Evolutionary conservation across 2,113 vertebrate species (phyloP).

Genomic region (Plecturocebus donacophilus): DNA sequence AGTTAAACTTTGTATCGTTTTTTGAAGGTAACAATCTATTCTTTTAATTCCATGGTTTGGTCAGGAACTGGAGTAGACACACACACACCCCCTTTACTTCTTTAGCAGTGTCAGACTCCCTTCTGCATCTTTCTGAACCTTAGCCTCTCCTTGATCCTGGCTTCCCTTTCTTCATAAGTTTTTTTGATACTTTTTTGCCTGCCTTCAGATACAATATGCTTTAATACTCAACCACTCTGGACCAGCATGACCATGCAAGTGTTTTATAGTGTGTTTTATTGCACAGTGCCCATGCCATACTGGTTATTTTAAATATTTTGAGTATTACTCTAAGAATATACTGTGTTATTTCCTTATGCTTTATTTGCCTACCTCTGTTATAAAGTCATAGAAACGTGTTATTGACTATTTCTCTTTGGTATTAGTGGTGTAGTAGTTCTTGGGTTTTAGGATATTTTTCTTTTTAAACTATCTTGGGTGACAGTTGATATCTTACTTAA

Average conservation of each 20-base stretch:
- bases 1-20: too few species aligned
- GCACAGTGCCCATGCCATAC: neutral
- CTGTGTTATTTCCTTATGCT: neutral
- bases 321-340: neutral
- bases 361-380: neutral
- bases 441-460: slow-evolving; percentile 24
- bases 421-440: neutral
- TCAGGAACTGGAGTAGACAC: neutral
- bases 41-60: neutral
- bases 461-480: slow-evolving; percentile 33
- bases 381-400: slow-evolving; percentile 12
- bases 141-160: neutral
- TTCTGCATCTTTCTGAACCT: neutral
- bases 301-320: slow-evolving; percentile 23
- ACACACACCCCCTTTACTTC: too few species aligned
- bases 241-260: neutral
- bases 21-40: neutral
- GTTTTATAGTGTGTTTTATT: neutral
- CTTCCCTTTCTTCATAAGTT: neutral
- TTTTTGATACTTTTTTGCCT: neutral
- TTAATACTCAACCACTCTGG: neutral
- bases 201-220: neutral
- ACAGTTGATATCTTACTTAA: neutral
- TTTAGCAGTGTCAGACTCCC: neutral
- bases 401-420: slow-evolving; percentile 18